Percentiles rank a stretch among this genome's conserved stretches.
Evolutionary conservation across 1,140 invertebrate genomes (phyloP).

Genomic region (Hypothenemus hampei): DNA sequence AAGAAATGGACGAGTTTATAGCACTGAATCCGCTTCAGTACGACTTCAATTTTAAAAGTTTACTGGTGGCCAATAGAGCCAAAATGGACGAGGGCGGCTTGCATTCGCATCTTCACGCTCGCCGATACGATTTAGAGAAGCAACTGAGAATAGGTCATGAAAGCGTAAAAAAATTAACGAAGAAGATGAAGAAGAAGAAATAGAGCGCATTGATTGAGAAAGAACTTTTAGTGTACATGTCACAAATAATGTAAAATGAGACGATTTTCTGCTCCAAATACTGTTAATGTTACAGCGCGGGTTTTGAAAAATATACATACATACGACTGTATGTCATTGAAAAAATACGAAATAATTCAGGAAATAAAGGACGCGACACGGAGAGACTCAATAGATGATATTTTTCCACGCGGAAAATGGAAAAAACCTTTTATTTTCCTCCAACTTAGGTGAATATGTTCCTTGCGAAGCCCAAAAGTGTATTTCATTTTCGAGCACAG

Average conservation of each 20-base stretch:
- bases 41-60: conserved; percentile 36
- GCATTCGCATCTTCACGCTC: neutral
- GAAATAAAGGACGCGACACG: too few relatives aligned
- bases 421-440: conserved; percentile 16
- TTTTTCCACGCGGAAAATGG: conserved; percentile 10
- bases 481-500: conserved; percentile 14
- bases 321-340: too few relatives aligned
- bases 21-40: conserved; percentile 32
- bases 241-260: too few relatives aligned
- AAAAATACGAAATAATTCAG: too few relatives aligned
- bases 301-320: too few relatives aligned
- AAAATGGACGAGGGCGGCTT: neutral
- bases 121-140: neutral
- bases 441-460: conserved; percentile 14
- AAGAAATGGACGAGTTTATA: conserved; percentile 26
- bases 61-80: conserved; percentile 13
- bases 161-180: too few relatives aligned
- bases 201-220: neutral
- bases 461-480: conserved; percentile 5
- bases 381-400: conserved; percentile 9
- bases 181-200: neutral
- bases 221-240: too few relatives aligned
- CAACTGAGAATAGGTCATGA: neutral
- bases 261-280: too few relatives aligned
- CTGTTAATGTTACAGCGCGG: too few relatives aligned